A percentile compares a stretch with the other conserved stretches of the same genome.
These are phyloP conservation scores for Girardinus metallicus DNA, from an alignment of 2,797 vertebrate species.

Conservation along the genomic window DNA sequence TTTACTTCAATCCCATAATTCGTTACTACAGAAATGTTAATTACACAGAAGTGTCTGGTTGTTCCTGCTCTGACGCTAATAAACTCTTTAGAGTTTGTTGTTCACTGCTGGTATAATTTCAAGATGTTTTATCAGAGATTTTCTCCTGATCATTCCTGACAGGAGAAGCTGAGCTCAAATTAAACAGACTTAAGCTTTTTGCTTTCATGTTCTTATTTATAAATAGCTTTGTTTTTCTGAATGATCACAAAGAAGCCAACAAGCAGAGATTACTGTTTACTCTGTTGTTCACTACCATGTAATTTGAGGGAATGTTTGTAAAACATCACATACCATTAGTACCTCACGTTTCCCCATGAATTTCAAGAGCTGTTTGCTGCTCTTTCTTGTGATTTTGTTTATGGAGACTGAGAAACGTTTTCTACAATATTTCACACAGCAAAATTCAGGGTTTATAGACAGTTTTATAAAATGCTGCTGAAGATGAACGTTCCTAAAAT, in stretches of 20 bases:
- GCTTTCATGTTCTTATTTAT: not conserved
- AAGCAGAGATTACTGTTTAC: not conserved
- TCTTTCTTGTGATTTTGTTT: not conserved
- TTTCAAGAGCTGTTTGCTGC: not conserved
- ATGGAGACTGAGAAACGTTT: not conserved
- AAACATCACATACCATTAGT: not conserved
- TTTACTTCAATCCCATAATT: not conserved
- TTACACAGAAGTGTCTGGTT: not conserved
- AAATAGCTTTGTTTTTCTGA: not conserved
- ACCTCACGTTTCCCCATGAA: not conserved
- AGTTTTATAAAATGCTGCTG: not conserved
- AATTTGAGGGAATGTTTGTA: not conserved
- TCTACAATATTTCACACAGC: not conserved
- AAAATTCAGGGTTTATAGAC: not conserved
- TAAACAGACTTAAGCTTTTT: not conserved
- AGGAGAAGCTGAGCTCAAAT: slow-evolving; percentile 4
- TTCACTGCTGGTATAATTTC: not conserved
- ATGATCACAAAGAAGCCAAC: not conserved
- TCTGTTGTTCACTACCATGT: not conserved
- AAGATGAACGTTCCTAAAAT: not conserved
- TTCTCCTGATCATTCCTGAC: not conserved
- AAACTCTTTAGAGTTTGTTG: not conserved
- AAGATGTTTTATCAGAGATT: not conserved
- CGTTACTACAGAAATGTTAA: not conserved
- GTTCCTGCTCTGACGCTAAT: not conserved